These are phyloP conservation scores for Xiphophorus hellerii DNA, from an alignment of 2,113 vertebrate genomes.

Conservation along the genomic window DNA sequence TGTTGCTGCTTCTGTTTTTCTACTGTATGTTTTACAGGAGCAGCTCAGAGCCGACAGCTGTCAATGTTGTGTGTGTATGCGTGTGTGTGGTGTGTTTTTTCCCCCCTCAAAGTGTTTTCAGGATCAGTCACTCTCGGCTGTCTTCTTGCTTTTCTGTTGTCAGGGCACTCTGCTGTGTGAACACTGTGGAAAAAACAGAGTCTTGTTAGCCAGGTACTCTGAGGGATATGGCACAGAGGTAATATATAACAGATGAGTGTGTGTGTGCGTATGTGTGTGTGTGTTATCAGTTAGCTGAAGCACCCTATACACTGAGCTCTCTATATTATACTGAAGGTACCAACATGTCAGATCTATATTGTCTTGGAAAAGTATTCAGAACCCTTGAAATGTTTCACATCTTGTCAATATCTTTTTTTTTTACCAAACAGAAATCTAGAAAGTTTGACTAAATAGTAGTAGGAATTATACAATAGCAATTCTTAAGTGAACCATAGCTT, in stretches of 20 bases:
- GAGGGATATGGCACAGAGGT: constrained; percentile 84
- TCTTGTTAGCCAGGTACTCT: constrained; percentile 73
- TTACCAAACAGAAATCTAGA: too few species aligned
- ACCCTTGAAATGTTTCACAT: too few species aligned
- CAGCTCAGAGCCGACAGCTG: not conserved
- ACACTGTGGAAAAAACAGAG: constrained; percentile 72
- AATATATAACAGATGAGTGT: constrained; percentile 19
- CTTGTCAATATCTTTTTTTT: too few species aligned
- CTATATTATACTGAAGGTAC: too few species aligned
- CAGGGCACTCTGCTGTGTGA: constrained; percentile 69
- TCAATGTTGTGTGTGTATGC: not conserved
- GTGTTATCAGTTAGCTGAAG: not conserved
- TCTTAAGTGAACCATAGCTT: too few species aligned
- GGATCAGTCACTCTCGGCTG: not conserved
- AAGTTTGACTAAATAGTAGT: too few species aligned
- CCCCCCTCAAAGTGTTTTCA: not conserved
- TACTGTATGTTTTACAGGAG: not conserved
- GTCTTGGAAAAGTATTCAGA: too few species aligned
- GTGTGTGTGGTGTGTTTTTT: not conserved
- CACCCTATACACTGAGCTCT: too few species aligned
- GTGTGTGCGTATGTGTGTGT: not conserved
- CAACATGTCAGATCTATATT: too few species aligned
- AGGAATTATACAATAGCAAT: too few species aligned
- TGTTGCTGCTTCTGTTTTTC: not conserved
- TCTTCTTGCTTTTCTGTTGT: constrained; percentile 21